These are phyloP conservation scores for Notolepis coatsorum DNA, from an alignment of 2,797 vertebrate genomes.

Conservation along the genomic window DNA sequence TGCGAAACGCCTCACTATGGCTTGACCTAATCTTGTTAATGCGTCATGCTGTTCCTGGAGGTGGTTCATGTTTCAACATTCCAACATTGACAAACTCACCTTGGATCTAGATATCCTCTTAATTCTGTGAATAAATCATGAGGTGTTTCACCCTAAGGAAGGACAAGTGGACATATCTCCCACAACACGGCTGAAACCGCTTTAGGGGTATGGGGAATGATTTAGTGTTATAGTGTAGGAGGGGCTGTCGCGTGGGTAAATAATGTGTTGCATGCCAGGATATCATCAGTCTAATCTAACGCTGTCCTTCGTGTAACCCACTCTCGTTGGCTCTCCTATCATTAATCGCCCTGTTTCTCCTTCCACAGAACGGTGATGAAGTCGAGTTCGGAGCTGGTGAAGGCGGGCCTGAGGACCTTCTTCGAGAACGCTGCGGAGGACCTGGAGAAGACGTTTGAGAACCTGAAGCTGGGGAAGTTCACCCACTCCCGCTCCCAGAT, in stretches of 20 bases:
- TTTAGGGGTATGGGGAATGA: conserved; percentile 20
- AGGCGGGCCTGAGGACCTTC: conserved; percentile 92
- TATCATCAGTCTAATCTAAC: conserved; percentile 30
- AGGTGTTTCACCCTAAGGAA: conserved; percentile 6
- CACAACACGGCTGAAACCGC: conserved; percentile 43
- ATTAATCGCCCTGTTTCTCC: conserved; percentile 17
- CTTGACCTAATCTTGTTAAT: conserved; percentile 58
- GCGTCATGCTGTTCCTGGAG: conserved; percentile 13
- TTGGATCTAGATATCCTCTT: conserved; percentile 46
- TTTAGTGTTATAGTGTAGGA: conserved; percentile 37
- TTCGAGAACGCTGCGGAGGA: conserved; percentile 98
- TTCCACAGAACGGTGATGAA: conserved; percentile 96
- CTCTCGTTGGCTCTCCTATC: conserved; percentile 1
- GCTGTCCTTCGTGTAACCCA: conserved; percentile 12
- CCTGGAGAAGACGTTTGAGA: conserved; percentile 94
- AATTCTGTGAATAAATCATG: conserved; percentile 50
- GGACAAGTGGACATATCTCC: conserved; percentile 21
- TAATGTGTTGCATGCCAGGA: conserved; percentile 26
- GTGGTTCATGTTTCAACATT: conserved; percentile 16
- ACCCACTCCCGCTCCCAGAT: conserved; percentile 98
- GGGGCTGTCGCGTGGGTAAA: conserved; percentile 23
- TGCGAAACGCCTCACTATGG: conserved; percentile 36
- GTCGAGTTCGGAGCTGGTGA: conserved; percentile 94
- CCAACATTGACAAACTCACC: conserved; percentile 33
- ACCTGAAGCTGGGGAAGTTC: conserved; percentile 97